A percentile compares a stretch with the other conserved stretches of the same genome.
Conservation (phyloP, 2,797 vertebrate genomes). For the Alcedo atthis region DNA sequence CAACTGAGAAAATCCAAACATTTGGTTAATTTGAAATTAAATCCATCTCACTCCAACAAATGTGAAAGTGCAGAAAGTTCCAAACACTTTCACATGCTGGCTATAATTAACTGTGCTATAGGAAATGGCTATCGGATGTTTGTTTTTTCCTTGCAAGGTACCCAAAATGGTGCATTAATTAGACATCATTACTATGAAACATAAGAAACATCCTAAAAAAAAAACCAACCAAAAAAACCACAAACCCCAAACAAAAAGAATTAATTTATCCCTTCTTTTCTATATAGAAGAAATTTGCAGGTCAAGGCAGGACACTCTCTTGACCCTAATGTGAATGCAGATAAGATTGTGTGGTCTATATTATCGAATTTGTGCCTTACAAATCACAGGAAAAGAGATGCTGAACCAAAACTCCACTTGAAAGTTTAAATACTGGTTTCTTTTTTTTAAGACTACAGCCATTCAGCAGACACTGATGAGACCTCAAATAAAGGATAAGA, state of each 20-base stretch:
- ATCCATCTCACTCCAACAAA: background rate
- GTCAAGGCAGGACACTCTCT: background rate
- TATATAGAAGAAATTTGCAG: background rate
- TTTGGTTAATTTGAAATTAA: slow-evolving; percentile 4
- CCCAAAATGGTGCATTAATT: background rate
- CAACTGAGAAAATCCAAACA: background rate
- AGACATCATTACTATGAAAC: background rate
- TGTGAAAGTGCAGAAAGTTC: background rate
- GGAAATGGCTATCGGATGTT: slow-evolving; percentile 11
- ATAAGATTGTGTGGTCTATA: background rate
- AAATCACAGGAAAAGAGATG: background rate
- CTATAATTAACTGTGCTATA: slow-evolving; percentile 10
- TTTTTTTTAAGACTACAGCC: background rate
- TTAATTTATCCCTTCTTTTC: background rate
- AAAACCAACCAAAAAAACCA: background rate
- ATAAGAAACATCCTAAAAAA: background rate
- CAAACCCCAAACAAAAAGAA: background rate
- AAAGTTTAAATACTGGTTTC: background rate
- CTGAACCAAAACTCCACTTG: background rate
- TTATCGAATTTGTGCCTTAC: background rate
- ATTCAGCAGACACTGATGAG: background rate
- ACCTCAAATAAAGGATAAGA: background rate
- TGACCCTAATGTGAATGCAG: background rate
- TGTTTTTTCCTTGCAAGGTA: slow-evolving; percentile 6
- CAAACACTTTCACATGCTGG: background rate